Base-by-base conservation (phyloP, 1,140 invertebrate genomes). In the Anoplophora glabripennis region DNA sequence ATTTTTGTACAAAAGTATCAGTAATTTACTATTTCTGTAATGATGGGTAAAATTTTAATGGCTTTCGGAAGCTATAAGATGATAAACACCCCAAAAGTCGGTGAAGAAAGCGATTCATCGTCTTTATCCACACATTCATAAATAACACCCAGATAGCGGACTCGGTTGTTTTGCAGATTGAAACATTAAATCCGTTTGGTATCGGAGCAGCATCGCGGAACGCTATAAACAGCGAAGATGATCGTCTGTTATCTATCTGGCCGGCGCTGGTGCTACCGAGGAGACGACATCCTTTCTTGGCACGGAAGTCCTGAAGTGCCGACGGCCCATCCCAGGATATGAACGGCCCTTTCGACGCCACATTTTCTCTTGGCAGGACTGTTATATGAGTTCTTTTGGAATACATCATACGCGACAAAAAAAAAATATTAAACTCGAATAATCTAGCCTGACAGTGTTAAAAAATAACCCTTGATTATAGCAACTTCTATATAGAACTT, bases 211-310 rank as follows among this genome's bases (percentile, higher is more conserved):
- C 15, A 41, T 41, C 38, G 38, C 38, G 38, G 21, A 28, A 28
- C 38, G n/a, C 38, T 17, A 41, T 41, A 41, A 41, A 41, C 38
- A 15, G 38, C 38, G n/a, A 41, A 41, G 38, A 41, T 41, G 38
- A 41, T 41, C 38, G 15, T 41, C 15, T 41, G 38, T 41, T 41
- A 41, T 41, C 38, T 41, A 28, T 28, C 21, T 28, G 38, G 38
- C 38, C 38, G 4, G n/a, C n/a, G 38, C 51, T 52, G 48, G n/a
- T 4, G 38, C 51, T 52, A 41, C 36, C 38, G 38, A 41, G 15
- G 15, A 11, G 38, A 41, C 38, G 15, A 41, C 38, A 41, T 41
- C 45, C 21, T 47, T 33, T 47, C 18, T 18, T 47, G 21, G 21
- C 15, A 47, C 12, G 45, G 45, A 47, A 47, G 45, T 47, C 45